Percentiles rank a stretch among this genome's conserved stretches.
phyloP scores from a whole-genome alignment of 1,140 invertebrate genomes.

The Hermatobates lingyangjiaoensis region DNA sequence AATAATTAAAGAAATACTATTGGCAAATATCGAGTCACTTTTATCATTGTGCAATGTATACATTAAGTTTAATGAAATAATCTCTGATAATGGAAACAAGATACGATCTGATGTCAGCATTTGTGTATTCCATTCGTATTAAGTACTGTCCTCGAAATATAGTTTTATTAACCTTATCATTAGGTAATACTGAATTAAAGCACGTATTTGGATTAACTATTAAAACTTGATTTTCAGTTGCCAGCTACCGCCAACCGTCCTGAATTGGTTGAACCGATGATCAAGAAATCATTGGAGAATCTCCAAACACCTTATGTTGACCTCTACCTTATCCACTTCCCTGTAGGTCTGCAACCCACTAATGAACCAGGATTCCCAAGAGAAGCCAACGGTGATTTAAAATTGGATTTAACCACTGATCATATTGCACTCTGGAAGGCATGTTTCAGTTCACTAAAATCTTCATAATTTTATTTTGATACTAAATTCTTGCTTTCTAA shows the following conservation, averaged over 20 bases:
- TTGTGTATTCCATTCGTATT: too few species aligned
- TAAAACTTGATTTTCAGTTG: slow-evolving; percentile 12
- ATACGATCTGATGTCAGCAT: too few species aligned
- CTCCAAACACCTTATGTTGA: slow-evolving; percentile 47
- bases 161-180: neutral
- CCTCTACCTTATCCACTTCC: slow-evolving; percentile 44
- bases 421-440: slow-evolving; percentile 29
- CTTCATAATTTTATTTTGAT: neutral
- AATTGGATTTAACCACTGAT: slow-evolving; percentile 23
- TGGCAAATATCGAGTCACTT: too few species aligned
- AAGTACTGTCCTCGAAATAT: neutral
- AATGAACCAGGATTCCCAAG: slow-evolving; percentile 11
- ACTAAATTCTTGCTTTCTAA: too few species aligned
- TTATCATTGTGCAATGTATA: too few species aligned
- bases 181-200: neutral
- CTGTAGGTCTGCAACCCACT: slow-evolving; percentile 19
- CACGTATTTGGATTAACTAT: neutral
- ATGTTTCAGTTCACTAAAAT: too few species aligned
- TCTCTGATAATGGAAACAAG: too few species aligned
- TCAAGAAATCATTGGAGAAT: slow-evolving; percentile 34
- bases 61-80: too few species aligned
- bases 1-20: too few species aligned
- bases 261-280: slow-evolving; percentile 33
- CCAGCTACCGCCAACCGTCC: slow-evolving; percentile 25
- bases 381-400: slow-evolving; percentile 23